phyloP scores from a whole-genome alignment of 2,113 vertebrate genomes.

The Microcebus tavaratra region DNA sequence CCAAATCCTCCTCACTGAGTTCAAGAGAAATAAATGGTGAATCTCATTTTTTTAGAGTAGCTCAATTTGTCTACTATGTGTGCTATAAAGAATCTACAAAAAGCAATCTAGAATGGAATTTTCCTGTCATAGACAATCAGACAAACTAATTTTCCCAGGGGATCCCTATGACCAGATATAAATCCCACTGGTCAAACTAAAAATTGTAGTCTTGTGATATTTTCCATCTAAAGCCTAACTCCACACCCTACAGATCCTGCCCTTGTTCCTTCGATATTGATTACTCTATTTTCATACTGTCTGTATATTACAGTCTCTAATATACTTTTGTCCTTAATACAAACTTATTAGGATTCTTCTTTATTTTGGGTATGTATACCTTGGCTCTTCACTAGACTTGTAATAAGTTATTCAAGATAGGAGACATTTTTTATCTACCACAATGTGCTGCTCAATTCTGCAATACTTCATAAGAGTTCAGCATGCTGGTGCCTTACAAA shows the following conservation, averaged over 20 bases:
- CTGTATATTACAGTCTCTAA: not conserved
- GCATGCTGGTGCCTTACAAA: not conserved
- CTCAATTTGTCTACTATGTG: not conserved
- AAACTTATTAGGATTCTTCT: not conserved
- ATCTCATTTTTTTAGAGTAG: not conserved
- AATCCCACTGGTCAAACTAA: not conserved
- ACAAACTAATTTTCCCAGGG: not conserved
- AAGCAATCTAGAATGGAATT: not conserved
- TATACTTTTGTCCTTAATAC: not conserved
- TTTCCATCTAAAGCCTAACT: not conserved
- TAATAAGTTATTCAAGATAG: not conserved
- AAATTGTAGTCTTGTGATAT: not conserved
- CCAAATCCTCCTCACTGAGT: not conserved
- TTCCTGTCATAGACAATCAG: not conserved
- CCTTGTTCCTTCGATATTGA: not conserved
- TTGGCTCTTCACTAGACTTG: not conserved
- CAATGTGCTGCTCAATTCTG: not conserved
- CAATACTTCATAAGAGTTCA: not conserved
- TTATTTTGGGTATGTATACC: not conserved
- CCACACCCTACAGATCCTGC: not conserved
- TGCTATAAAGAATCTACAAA: not conserved
- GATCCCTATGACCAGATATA: not conserved
- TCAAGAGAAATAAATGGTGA: slow-evolving; percentile 10
- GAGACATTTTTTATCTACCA: not conserved
- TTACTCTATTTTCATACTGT: not conserved